Evolutionary conservation across 1,140 invertebrate species (phyloP), one percentile per base, ranked within the genome.

Genomic region (Chelonus insularis): DNA sequence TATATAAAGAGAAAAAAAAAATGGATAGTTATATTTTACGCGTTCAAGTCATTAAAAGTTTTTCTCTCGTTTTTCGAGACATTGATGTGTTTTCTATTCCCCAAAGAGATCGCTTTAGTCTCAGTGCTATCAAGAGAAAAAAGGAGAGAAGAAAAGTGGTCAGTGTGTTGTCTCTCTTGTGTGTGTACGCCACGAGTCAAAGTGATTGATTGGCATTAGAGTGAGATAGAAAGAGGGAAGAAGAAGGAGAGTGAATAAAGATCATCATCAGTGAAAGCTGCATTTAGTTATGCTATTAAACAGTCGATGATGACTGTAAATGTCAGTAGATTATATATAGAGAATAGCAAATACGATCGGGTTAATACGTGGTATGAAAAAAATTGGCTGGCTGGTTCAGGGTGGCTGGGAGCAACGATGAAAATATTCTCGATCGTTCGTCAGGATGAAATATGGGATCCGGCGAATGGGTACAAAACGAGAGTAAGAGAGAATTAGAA

Each of bases 401-500:
- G 52, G 66, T 67, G 67, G 65, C 68, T 64, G 62, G 67, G 68
- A 48, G 68, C 69, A 68, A 72, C 70, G 71, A 72, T 75, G 74
- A 79, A 81, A 79, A 78, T 77, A 79, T 78, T 78, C 72, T 73
- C 70, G 70, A 77, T 76, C 77, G 78, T 81, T 79, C 76, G 76
- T 79, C 76, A 79, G 73, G 62, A 58, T 68, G 70, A 74, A 76
- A 78, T 75, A 77, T 74, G 76, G 68, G 43, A 62, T 57, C 39
- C 18, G 56, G 59, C 8, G 34, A 34, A 58, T 57, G 54, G 43
- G 20, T 57, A 14, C 50, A 52, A 25, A 32, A 21, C 47, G 51
- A n/a, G 56, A 41, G 23, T 29, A 11, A 41, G 61, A 52, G 54
- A 37, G 18, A 41, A 34, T 23, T 18, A 16, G 29, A 21, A 25